phyloP scores from a whole-genome alignment of 2,888 invertebrate species.

The Tachina fera region DNA sequence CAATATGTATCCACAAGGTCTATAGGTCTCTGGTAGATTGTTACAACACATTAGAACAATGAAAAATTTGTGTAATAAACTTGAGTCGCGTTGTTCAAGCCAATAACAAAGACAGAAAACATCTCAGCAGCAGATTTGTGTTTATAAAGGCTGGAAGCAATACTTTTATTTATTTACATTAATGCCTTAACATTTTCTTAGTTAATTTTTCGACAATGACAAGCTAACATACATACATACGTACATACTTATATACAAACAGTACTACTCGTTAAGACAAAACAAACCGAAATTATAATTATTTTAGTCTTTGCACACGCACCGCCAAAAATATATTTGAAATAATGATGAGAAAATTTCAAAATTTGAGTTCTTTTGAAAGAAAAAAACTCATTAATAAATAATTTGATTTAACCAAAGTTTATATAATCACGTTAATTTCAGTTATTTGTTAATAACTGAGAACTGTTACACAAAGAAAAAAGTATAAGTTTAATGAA shows the following conservation, averaged over 20 bases:
- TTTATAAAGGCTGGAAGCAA: neutral
- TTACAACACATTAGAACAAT: conserved; percentile 17
- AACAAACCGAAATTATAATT: neutral
- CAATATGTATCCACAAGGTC: neutral
- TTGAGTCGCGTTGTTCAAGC: neutral
- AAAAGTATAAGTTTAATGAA: neutral
- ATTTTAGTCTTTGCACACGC: conserved; percentile 3
- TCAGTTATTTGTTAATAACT: neutral
- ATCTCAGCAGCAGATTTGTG: neutral
- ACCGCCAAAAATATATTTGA: neutral
- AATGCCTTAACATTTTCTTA: neutral
- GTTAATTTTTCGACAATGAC: neutral
- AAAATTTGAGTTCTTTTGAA: neutral
- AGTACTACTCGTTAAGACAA: neutral
- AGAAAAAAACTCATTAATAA: neutral
- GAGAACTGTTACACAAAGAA: no score
- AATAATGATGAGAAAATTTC: conserved; percentile 4
- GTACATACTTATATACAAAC: neutral
- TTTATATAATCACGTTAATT: neutral
- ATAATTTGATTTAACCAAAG: neutral
- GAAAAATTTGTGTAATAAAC: neutral
- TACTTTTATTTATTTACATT: neutral
- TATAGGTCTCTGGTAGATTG: neutral
- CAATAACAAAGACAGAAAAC: neutral
- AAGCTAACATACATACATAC: neutral